Evolutionary conservation across 2,888 invertebrate genomes (phyloP), one percentile per base, ranked within the genome.

Genomic region (Helicoverpa assulta): DNA sequence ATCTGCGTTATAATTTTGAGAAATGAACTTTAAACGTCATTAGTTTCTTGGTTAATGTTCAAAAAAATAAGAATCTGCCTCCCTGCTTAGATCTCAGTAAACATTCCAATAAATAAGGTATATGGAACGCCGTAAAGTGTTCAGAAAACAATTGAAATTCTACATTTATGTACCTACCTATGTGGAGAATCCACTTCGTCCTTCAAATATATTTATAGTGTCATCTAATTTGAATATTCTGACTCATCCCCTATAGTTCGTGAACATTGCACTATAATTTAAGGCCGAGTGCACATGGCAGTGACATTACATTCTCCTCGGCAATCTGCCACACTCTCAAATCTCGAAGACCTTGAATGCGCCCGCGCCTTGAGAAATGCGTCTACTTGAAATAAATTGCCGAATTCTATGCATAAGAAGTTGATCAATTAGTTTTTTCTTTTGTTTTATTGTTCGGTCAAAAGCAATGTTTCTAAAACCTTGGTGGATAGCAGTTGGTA

Each of bases 321-420:
- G 76, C 76, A 81, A 84, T 82, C 82, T 78, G 84, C 77, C 69
- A 85, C 86, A 85, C 81, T 85, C 82, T 83, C 76, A 76, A 76
- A 84, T 72, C 67, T 37, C 16, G 40, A n/a, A n/a, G 80, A 75
- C 84, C 84, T 85, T 80, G 73, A 64, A 18, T 21, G 51, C 62
- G 19, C 56, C 58, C 60, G 51, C 53, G 67, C n/a, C 73, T 83
- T 82, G 68, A 59, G 73, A 60, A 82, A 83, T 54, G 63, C 66
- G 63, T 54, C 60, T 55, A 63, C 50, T 62, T 70, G 64, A 65
- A 82, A 80, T 76, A 76, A 75, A 80, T 64, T 81, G 81, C 70
- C 74, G 70, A 78, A 67, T 69, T 67, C 29, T 43, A 40, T 33
- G 10, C 53, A 64, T 8, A 64, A 67, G 50, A 68, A 73, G 64